Evolutionary conservation across 2,888 invertebrate species (phyloP), one percentile per base, ranked within the genome.

Genomic region (Ectemnius cavifrons): DNA sequence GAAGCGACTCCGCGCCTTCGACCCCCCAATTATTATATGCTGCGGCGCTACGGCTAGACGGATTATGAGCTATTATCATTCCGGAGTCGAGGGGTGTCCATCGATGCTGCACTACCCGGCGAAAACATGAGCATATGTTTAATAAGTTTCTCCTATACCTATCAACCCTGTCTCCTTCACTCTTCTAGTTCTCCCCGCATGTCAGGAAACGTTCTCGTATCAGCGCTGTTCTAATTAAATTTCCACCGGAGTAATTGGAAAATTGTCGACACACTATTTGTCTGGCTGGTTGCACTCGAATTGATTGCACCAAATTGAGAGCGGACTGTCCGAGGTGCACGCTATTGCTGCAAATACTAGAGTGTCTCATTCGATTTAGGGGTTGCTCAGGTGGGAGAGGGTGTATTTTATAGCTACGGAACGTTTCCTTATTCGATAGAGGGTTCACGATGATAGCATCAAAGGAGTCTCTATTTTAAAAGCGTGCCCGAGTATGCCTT

Each of bases 61-160:
- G 90, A 90, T 90, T 90, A 90, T 85, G 84, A 85, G 85, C 87
- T 83, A 89, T 90, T 89, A 90, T 89, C 88, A 87, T 89, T 89
- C 85, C 82, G 68, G 75, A 86, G 84, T 86, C 80, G 86, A 87
- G 86, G 86, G 85, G 83, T 82, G 82, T 79, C 75, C 77, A 67
- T 23, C 45, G 20, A 16, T 16, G 11, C 18, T 8, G n/a, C 67
- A 60, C 14, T 16, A 63, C 72, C 65, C 73, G 77, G 75, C 73
- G 81, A 83, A 84, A 84, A 81, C 71, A 71, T 70, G 69, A 72
- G 82, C 87, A 89, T 87, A 88, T 87, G 87, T 82, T 85, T 84
- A 86, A 84, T 87, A 86, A 86, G 84, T 83, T 87, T 37, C 37
- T 37, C 37, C 37, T 37, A 37, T 37, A 37, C 37, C 37, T 37